A percentile compares a stretch with the other conserved stretches of the same genome.
These are phyloP conservation scores for Habrosyne pyritoides DNA, from an alignment of 2,888 invertebrate species.

Conservation along the genomic window DNA sequence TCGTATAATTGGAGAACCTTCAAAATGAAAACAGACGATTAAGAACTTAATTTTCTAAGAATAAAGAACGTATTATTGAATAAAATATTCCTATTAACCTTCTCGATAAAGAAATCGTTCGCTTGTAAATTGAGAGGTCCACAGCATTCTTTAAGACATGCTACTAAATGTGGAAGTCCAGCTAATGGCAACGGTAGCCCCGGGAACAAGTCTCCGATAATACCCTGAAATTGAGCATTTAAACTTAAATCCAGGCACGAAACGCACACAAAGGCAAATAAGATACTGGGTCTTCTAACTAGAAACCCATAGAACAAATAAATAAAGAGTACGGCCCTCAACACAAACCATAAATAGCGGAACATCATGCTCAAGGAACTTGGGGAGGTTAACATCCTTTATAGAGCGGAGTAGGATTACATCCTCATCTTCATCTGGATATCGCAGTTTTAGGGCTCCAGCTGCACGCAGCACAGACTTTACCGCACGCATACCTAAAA, in stretches of 20 bases:
- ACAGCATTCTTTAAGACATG: slow-evolving; percentile 84
- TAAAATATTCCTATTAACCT: slow-evolving; percentile 47
- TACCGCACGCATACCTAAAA: slow-evolving; percentile 94
- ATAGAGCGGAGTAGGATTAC: slow-evolving; percentile 94
- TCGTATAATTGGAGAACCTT: slow-evolving; percentile 91
- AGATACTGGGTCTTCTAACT: too few relatives aligned
- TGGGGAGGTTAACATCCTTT: slow-evolving; percentile 96
- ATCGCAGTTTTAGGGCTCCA: slow-evolving; percentile 94
- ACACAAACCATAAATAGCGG: slow-evolving; percentile 90
- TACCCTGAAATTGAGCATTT: slow-evolving; percentile 86
- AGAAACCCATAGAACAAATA: too few relatives aligned
- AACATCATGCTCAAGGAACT: slow-evolving; percentile 94
- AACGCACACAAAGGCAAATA: too few relatives aligned
- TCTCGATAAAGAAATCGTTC: slow-evolving; percentile 93
- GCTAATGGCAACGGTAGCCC: slow-evolving; percentile 90
- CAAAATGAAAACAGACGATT: slow-evolving; percentile 10
- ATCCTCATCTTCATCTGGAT: slow-evolving; percentile 94
- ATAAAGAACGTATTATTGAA: slow-evolving; percentile 6
- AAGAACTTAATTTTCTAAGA: background rate
- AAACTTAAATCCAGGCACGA: too few relatives aligned
- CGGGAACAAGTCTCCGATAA: slow-evolving; percentile 96
- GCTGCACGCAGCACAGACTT: slow-evolving; percentile 96
- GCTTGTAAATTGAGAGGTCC: slow-evolving; percentile 90
- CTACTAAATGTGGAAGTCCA: slow-evolving; percentile 86
- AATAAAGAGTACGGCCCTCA: too few relatives aligned